These are phyloP conservation scores for Anastrepha obliqua DNA, from an alignment of 1,140 invertebrate species.

Conservation along the genomic window DNA sequence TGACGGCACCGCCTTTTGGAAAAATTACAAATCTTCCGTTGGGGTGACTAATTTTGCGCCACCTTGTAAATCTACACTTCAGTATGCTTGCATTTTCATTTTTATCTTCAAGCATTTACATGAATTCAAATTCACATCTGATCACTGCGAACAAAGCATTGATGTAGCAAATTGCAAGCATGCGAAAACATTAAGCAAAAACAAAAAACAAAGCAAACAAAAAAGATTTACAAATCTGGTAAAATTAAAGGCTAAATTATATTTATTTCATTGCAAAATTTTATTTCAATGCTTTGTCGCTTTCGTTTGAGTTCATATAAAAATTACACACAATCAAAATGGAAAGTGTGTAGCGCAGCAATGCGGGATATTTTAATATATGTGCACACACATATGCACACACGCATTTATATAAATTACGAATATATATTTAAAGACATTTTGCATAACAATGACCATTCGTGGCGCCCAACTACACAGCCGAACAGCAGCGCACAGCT, in stretches of 20 bases:
- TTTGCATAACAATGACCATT: constrained; percentile 46
- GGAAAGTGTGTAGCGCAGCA: constrained; percentile 17
- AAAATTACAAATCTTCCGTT: no score
- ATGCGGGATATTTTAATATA: neutral
- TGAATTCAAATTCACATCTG: no score
- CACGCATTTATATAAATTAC: neutral
- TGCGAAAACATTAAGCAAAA: neutral
- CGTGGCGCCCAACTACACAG: neutral
- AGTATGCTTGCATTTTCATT: neutral
- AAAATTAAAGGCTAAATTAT: constrained; percentile 44
- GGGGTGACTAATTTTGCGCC: no score
- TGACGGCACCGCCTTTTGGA: no score
- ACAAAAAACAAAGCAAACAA: neutral
- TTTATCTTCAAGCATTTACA: neutral
- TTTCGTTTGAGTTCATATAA: constrained; percentile 8
- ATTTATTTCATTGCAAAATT: constrained; percentile 42
- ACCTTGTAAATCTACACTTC: no score
- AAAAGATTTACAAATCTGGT: constrained; percentile 13
- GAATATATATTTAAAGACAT: neutral
- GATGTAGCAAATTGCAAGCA: no score
- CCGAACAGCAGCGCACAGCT: constrained; percentile 1
- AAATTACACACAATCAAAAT: neutral
- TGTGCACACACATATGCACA: neutral
- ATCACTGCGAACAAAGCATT: no score
- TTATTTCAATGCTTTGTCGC: constrained; percentile 1